Evolutionary conservation across 2,888 invertebrate genomes (phyloP).

Genomic region (Argyresthia albistria): DNA sequence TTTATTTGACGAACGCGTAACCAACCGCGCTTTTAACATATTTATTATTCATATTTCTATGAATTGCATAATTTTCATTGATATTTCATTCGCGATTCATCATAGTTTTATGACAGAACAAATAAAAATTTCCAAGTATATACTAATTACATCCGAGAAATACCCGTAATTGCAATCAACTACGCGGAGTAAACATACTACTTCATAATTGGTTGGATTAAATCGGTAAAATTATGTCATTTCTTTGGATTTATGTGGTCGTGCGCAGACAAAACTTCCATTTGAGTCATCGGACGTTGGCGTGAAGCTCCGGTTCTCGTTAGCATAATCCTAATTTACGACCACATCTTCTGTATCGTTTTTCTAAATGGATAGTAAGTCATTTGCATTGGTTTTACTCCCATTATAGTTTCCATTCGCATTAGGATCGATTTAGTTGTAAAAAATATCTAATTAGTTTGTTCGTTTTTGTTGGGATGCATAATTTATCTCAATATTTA

Average conservation of each 20-base stretch:
- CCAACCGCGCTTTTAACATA: too few species aligned
- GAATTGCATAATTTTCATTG: too few species aligned
- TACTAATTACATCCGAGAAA: too few species aligned
- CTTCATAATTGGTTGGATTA: too few species aligned
- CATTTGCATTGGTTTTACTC: constrained; percentile 20
- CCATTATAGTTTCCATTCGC: constrained; percentile 4
- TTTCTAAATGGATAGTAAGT: constrained; percentile 25
- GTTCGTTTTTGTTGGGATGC: constrained; percentile 5
- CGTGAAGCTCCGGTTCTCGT: constrained; percentile 35
- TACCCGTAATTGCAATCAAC: neutral
- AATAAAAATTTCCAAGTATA: too few species aligned
- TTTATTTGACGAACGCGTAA: too few species aligned
- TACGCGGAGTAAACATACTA: too few species aligned
- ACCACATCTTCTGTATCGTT: constrained; percentile 23
- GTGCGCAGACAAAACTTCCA: neutral
- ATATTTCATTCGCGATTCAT: too few species aligned
- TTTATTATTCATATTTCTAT: too few species aligned
- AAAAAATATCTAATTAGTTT: constrained; percentile 4
- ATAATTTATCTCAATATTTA: constrained; percentile 3
- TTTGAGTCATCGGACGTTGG: constrained; percentile 22
- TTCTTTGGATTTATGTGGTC: neutral
- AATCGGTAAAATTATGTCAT: neutral
- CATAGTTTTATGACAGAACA: too few species aligned
- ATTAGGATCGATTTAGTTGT: constrained; percentile 5
- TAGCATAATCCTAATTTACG: constrained; percentile 50